Evolutionary conservation across 2,888 invertebrate species (phyloP).

Genomic region (Adelphocoris suturalis): DNA sequence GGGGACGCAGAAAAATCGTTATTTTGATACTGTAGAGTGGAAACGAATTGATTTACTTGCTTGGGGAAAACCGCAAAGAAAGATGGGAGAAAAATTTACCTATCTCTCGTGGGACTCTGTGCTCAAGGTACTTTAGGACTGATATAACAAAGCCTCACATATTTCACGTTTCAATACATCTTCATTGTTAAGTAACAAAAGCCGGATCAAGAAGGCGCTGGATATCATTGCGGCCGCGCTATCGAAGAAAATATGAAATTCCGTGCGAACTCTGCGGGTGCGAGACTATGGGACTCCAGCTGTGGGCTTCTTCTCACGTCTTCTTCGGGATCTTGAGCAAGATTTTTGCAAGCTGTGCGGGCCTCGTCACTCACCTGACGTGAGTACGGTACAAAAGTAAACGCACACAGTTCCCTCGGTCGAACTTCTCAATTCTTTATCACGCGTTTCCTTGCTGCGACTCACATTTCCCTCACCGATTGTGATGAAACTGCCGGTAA

Average conservation of each 20-base stretch:
- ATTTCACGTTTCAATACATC: too few relatives aligned
- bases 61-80: too few relatives aligned
- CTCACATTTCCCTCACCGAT: not conserved
- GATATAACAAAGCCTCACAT: too few relatives aligned
- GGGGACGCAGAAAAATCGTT: too few relatives aligned
- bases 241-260: not conserved
- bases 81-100: too few relatives aligned
- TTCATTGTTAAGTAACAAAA: too few relatives aligned
- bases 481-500: not conserved
- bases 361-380: not conserved
- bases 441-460: not conserved
- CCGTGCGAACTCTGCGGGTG: not conserved
- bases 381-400: not conserved
- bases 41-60: too few relatives aligned
- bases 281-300: not conserved
- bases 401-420: not conserved
- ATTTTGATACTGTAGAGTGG: too few relatives aligned
- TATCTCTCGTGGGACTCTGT: too few relatives aligned
- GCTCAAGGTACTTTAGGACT: too few relatives aligned
- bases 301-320: slow-evolving; percentile 24
- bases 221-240: not conserved
- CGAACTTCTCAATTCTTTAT: not conserved
- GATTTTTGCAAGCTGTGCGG: not conserved
- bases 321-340: slow-evolving; percentile 8
- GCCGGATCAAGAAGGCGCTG: not conserved